Evolutionary conservation across 2,113 vertebrate genomes (phyloP).

Genomic region (Sus scrofa): T2T-Sscrofa CM000813.6:20650001-20650500

Average conservation of each 20-base stretch:
- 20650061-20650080: not conserved
- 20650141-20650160: too few relatives aligned
- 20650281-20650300: too few relatives aligned
- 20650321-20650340: not conserved
- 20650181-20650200: not conserved
- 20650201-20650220: fast-evolving
- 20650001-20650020: fast-evolving
- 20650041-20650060: not conserved
- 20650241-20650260: too few relatives aligned
- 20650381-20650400: not conserved
- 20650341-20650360: not conserved
- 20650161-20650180: not conserved
- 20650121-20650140: not conserved
- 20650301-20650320: not conserved
- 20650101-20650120: not conserved
- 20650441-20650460: fast-evolving
- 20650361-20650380: not conserved
- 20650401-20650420: not conserved
- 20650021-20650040: not conserved
- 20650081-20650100: not conserved
- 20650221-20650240: not conserved
- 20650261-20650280: not conserved
- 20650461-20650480: not conserved
- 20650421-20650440: not conserved
- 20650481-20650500: not conserved